Percentiles rank a stretch among this genome's conserved stretches.
phyloP scores from a whole-genome alignment of 2,888 invertebrate genomes.

The Trichopria drosophilae region DNA sequence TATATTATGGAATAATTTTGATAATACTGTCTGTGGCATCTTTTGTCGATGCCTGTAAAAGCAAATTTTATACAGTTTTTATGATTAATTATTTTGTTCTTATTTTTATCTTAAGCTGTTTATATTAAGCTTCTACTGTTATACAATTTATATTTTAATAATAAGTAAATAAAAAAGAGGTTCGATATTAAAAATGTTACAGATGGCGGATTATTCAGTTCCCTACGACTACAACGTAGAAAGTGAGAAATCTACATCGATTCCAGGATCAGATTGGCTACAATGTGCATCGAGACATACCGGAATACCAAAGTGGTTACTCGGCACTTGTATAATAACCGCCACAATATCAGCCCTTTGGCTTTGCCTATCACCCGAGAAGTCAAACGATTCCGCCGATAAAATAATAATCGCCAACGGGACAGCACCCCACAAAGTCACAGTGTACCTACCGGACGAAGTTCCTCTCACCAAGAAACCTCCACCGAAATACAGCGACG shows the following conservation, averaged over 20 bases:
- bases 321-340: slow-evolving; percentile 40
- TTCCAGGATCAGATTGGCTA: slow-evolving; percentile 47
- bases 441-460: slow-evolving; percentile 47
- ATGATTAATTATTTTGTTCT: too few relatives aligned
- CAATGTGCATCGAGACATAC: slow-evolving; percentile 44
- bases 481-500: slow-evolving; percentile 45
- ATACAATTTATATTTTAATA: too few relatives aligned
- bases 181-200: slow-evolving; percentile 8
- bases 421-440: slow-evolving; percentile 34
- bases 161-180: background rate
- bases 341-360: slow-evolving; percentile 43
- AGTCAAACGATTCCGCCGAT: slow-evolving; percentile 37
- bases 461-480: slow-evolving; percentile 44
- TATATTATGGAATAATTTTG: too few relatives aligned
- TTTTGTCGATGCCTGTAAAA: too few relatives aligned
- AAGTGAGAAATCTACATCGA: slow-evolving; percentile 42
- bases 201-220: slow-evolving; percentile 50
- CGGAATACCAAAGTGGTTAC: slow-evolving; percentile 46
- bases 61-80: too few relatives aligned
- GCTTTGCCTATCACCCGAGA: slow-evolving; percentile 42
- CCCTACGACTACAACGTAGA: slow-evolving; percentile 50
- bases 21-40: too few relatives aligned
- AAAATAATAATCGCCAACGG: slow-evolving; percentile 31
- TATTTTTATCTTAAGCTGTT: too few relatives aligned
- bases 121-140: too few relatives aligned